phyloP scores from a whole-genome alignment of 2,797 vertebrate genomes.

The Octomys mimax region DNA sequence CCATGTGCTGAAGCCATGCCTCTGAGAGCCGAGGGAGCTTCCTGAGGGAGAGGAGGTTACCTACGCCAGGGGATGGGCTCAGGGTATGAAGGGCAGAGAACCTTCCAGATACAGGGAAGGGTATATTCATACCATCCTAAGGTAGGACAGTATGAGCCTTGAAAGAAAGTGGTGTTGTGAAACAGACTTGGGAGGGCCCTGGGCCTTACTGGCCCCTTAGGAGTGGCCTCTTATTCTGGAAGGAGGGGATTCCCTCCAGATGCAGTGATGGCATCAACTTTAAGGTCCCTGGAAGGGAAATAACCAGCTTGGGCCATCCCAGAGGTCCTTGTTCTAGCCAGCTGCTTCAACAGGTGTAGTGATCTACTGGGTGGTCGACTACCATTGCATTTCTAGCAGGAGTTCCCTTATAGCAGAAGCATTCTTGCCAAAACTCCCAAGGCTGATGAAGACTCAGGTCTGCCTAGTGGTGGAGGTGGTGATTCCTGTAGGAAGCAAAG shows the following conservation, averaged over 20 bases:
- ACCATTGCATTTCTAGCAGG: background rate
- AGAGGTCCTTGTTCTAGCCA: background rate
- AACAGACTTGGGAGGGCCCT: background rate
- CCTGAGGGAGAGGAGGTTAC: background rate
- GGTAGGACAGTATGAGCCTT: background rate
- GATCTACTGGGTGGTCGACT: no score
- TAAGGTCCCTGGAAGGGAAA: background rate
- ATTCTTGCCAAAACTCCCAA: background rate
- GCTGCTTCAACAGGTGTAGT: background rate
- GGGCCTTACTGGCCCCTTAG: no score
- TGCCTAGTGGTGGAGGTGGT: background rate
- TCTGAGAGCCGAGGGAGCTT: background rate
- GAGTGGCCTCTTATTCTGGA: background rate
- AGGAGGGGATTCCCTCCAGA: background rate
- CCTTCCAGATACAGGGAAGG: background rate
- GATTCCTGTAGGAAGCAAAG: background rate
- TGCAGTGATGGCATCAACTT: background rate
- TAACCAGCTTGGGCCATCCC: background rate
- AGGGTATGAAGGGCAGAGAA: background rate
- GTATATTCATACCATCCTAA: background rate
- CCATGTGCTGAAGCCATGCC: no score
- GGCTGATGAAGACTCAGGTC: background rate
- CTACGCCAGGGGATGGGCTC: background rate
- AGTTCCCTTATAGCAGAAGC: background rate
- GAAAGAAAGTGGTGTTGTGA: background rate